These are phyloP conservation scores for Ceratotherium simum DNA, from an alignment of 2,113 vertebrate genomes.

Conservation along the genomic window DNA sequence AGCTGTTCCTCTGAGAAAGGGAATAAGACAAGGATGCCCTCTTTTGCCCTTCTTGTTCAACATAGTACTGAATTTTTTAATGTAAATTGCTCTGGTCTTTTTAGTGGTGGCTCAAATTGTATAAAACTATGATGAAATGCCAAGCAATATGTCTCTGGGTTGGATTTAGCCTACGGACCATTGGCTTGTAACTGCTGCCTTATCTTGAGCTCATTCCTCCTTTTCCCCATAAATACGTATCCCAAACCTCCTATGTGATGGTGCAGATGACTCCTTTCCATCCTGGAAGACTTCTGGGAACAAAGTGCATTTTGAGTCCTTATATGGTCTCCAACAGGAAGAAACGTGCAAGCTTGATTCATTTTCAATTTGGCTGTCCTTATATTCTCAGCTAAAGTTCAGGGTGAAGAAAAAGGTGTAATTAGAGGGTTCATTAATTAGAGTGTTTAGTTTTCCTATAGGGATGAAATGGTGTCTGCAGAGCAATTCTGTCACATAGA, in stretches of 20 bases:
- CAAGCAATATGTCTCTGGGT: neutral
- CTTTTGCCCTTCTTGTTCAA: too few species aligned
- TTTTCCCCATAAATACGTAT: neutral
- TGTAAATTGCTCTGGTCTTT: neutral
- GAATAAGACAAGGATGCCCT: too few species aligned
- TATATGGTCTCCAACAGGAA: neutral
- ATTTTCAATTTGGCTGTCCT: conserved; percentile 49
- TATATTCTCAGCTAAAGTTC: conserved; percentile 61
- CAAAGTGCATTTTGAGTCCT: neutral
- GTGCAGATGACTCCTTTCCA: neutral
- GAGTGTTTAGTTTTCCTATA: conserved; percentile 78
- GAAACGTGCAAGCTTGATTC: conserved; percentile 23
- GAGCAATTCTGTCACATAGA: conserved; percentile 55
- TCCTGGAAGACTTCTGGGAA: neutral
- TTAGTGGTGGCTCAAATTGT: neutral
- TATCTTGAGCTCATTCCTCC: neutral
- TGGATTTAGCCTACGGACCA: neutral
- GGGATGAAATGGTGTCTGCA: conserved; percentile 59
- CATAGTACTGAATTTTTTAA: neutral
- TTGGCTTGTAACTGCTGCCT: neutral
- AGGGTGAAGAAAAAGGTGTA: conserved; percentile 72
- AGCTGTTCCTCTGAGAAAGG: too few species aligned
- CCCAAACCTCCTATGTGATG: neutral
- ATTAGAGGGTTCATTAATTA: conserved; percentile 77
- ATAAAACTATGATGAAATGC: neutral